Percentiles rank a stretch among this genome's conserved stretches.
These are phyloP conservation scores for Psettodes erumei DNA, from an alignment of 2,113 vertebrate genomes.

Conservation along the genomic window DNA sequence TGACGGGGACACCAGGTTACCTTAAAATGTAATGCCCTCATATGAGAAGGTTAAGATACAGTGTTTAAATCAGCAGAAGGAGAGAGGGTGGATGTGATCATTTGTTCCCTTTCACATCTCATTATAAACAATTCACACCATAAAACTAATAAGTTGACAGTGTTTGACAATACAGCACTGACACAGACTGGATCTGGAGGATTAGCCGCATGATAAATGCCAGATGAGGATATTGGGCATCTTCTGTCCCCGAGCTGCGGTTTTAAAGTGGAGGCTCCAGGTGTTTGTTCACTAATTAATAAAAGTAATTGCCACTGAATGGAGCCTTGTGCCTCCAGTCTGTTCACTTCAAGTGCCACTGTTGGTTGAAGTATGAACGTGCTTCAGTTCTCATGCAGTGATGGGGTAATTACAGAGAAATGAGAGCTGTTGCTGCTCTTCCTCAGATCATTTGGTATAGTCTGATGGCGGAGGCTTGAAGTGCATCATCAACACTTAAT, in stretches of 20 bases:
- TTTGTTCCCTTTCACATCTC: background rate
- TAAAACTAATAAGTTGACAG: background rate
- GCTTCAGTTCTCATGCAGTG: background rate
- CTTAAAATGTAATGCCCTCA: too few species aligned
- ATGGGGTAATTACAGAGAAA: background rate
- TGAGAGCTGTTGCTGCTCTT: too few species aligned
- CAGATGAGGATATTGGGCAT: background rate
- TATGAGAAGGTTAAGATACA: too few species aligned
- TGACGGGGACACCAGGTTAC: too few species aligned
- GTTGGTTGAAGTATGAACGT: constrained; percentile 17
- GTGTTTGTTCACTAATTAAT: constrained; percentile 38
- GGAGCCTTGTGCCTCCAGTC: constrained; percentile 29
- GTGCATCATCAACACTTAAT: too few species aligned
- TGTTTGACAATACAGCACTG: background rate
- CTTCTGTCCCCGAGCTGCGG: background rate
- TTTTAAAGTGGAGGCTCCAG: constrained; percentile 12
- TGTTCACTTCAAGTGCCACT: constrained; percentile 8
- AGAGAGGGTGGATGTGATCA: background rate
- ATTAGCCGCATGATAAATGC: constrained; percentile 16
- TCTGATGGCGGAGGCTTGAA: too few species aligned
- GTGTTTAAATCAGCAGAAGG: background rate
- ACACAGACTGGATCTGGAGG: background rate
- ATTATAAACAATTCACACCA: background rate
- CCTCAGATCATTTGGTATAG: too few species aligned
- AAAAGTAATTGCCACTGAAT: constrained; percentile 20